Evolutionary conservation across 2,113 vertebrate genomes (phyloP), one percentile per base, ranked within the genome.

Genomic region (Phalacrocorax aristotelis): DNA sequence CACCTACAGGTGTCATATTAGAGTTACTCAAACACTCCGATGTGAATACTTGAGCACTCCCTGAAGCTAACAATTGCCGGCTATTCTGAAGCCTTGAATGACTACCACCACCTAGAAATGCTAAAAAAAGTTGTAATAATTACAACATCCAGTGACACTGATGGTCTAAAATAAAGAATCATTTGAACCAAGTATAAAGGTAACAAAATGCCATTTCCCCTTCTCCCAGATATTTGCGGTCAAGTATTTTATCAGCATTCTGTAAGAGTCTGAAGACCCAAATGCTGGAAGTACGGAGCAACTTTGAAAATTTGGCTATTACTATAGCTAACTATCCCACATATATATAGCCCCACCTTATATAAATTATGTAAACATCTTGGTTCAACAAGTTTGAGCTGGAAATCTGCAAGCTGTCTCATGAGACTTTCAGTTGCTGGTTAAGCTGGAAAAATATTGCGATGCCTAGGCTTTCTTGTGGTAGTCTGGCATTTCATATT

Each of bases 401-500:
- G 46, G 95, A 82, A 95, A 83, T 74, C n/a, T 74, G 49, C 54
- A 85, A 87, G 49, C 11, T 69, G 36, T 54, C 42, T 87, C 54
- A 85, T 8, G 13, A 90, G 84, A 89, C 54, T 91, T 91, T 57
- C 57, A 81, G 49, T 68, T 91, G 66, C 66, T 74, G 13, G 34
- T 54, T 91, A 34, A 75, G 49, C 25, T 93, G 42, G 49, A 80
- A 85, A 89, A 66, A 30, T 44, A 71, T 7, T 89, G 66, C 16
- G 48, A 82, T 68, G 57, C 54, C 17, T 69, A 16, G 25, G 46
- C 91, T 97, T 96, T 95, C 81, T 94, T 95, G 95, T 95, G 95
- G 95, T 91, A 95, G 74, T 42, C 46, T 83, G 74, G 89, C 54
- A 83, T 82, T 74, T 91, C 65, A 68, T 52, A 58, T 66, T 94